Percentiles rank a stretch among this genome's conserved stretches.
phyloP scores from a whole-genome alignment of 2,797 vertebrate genomes.

The Enteromius viviparus region DNA sequence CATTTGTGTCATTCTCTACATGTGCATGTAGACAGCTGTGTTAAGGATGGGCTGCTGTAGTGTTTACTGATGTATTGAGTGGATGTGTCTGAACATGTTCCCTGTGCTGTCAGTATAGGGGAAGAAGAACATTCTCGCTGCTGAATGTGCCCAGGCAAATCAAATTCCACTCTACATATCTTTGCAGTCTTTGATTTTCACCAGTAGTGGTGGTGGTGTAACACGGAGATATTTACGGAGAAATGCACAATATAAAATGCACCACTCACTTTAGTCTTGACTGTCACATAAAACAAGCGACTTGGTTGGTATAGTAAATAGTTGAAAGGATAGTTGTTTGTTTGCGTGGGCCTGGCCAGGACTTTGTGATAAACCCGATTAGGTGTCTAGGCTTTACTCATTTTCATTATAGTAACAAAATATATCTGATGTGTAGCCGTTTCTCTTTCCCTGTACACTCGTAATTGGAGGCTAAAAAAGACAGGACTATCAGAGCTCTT shows the following conservation, averaged over 20 bases:
- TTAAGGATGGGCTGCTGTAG: constrained; percentile 16
- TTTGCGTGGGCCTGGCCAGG: neutral
- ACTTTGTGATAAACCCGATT: constrained; percentile 3
- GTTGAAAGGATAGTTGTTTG: neutral
- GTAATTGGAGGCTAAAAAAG: constrained; percentile 14
- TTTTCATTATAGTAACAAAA: constrained; percentile 31
- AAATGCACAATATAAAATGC: neutral
- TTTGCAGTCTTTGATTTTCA: neutral
- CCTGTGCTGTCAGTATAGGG: neutral
- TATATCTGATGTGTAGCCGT: constrained; percentile 9
- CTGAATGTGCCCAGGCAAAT: constrained; percentile 65
- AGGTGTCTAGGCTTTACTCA: constrained; percentile 32
- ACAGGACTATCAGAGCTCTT: neutral
- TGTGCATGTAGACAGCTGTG: neutral
- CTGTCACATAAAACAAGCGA: neutral
- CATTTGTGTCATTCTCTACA: neutral
- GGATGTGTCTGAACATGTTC: constrained; percentile 63
- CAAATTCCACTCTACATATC: constrained; percentile 60
- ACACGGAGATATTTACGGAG: neutral
- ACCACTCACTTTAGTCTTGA: neutral
- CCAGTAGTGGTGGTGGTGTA: neutral
- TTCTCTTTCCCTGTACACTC: neutral
- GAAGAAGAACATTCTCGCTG: constrained; percentile 35
- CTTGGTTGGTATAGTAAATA: neutral
- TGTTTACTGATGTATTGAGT: constrained; percentile 18